Evolutionary conservation across 2,888 invertebrate species (phyloP).

Genomic region (Phaedon cochleariae): DNA sequence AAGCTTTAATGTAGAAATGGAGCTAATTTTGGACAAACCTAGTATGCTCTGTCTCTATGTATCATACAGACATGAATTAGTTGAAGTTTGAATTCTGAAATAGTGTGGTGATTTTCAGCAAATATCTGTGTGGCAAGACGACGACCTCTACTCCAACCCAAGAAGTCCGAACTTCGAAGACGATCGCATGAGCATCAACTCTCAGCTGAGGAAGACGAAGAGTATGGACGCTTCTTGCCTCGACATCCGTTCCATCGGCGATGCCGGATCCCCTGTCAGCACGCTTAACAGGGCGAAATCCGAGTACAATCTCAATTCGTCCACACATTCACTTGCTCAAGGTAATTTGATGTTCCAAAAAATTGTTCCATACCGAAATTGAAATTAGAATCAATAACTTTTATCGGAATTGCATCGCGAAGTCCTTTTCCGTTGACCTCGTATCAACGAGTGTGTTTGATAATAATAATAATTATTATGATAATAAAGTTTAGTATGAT

Average conservation of each 20-base stretch:
- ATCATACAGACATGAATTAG: too few relatives aligned
- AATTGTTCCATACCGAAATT: too few relatives aligned
- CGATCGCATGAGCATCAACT: slow-evolving; percentile 77
- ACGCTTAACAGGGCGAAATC: slow-evolving; percentile 84
- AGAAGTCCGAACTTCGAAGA: slow-evolving; percentile 71
- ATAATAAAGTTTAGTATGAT: too few relatives aligned
- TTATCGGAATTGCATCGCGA: too few relatives aligned
- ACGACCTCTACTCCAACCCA: slow-evolving; percentile 76
- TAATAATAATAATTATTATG: too few relatives aligned
- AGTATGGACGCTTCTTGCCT: slow-evolving; percentile 90
- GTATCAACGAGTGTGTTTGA: too few relatives aligned
- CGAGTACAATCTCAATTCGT: slow-evolving; percentile 84
- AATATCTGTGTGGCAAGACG: slow-evolving; percentile 83
- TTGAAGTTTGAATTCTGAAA: too few relatives aligned
- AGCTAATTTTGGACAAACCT: too few relatives aligned
- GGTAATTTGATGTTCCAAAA: slow-evolving; percentile 61
- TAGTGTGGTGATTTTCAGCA: slow-evolving; percentile 70
- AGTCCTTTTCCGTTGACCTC: too few relatives aligned
- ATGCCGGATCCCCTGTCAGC: slow-evolving; percentile 71
- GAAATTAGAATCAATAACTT: too few relatives aligned
- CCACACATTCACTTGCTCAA: slow-evolving; percentile 74
- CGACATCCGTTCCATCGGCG: slow-evolving; percentile 78
- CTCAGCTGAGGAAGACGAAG: slow-evolving; percentile 84
- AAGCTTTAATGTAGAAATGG: too few relatives aligned
- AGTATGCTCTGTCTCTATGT: too few relatives aligned